Percentiles rank a stretch among this genome's conserved stretches.
Conservation (phyloP, 2,888 invertebrate species). For the Apocheima hispidaria region DNA sequence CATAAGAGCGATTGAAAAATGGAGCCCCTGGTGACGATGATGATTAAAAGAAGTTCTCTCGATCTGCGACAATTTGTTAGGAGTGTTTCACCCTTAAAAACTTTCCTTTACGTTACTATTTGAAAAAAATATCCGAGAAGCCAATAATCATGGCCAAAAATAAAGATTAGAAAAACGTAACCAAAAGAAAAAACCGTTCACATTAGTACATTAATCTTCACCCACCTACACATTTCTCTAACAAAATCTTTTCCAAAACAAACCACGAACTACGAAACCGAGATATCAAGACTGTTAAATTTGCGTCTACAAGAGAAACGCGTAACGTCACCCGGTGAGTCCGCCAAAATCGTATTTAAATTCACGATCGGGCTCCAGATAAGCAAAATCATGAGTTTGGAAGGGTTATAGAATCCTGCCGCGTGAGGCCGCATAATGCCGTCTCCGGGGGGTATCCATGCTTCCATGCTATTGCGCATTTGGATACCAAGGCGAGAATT, state of each 20-base stretch:
- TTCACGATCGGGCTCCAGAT: slow-evolving; percentile 79
- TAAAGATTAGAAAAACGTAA: too few relatives aligned
- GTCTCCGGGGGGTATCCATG: slow-evolving; percentile 64
- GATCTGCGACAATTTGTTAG: too few relatives aligned
- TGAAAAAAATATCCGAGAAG: too few relatives aligned
- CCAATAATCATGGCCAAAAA: too few relatives aligned
- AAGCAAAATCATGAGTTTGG: slow-evolving; percentile 83
- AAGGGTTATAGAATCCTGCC: slow-evolving; percentile 80
- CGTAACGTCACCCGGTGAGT: slow-evolving; percentile 66
- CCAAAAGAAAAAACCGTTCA: too few relatives aligned
- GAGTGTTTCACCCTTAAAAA: too few relatives aligned
- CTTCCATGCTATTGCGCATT: slow-evolving; percentile 7
- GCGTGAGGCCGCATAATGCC: slow-evolving; percentile 84
- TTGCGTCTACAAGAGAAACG: slow-evolving; percentile 70
- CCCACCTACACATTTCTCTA: slow-evolving; percentile 15
- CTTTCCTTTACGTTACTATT: too few relatives aligned
- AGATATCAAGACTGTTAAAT: slow-evolving; percentile 66
- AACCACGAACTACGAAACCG: slow-evolving; percentile 63
- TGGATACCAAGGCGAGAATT: neutral
- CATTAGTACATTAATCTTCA: too few relatives aligned
- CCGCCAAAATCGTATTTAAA: slow-evolving; percentile 81
- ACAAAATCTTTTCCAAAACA: slow-evolving; percentile 50
- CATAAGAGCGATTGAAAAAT: too few relatives aligned
- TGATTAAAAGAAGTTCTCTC: too few relatives aligned
- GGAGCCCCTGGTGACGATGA: too few relatives aligned